Conservation (phyloP, 2,888 invertebrate genomes). For the Ectemnius lituratus region DNA sequence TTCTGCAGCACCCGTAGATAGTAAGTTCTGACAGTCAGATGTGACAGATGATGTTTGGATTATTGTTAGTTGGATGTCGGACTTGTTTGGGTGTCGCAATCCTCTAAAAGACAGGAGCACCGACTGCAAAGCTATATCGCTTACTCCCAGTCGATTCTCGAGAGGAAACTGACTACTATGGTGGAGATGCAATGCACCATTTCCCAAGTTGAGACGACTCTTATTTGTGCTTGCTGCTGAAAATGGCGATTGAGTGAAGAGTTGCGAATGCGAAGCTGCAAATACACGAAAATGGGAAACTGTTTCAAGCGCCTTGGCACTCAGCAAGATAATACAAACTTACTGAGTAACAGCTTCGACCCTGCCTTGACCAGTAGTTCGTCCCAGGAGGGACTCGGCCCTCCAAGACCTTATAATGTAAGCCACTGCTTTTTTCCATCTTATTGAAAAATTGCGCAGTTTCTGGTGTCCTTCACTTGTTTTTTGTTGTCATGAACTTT, state of each 20-base stretch:
- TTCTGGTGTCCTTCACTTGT: neutral
- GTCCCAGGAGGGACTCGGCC: constrained; percentile 80
- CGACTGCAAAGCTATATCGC: too few species aligned
- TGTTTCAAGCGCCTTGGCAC: constrained; percentile 82
- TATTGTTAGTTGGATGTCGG: too few species aligned
- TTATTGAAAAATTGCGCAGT: neutral
- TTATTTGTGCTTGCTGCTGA: constrained; percentile 26
- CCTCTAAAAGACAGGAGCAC: too few species aligned
- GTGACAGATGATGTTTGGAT: too few species aligned
- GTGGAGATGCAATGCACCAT: constrained; percentile 46
- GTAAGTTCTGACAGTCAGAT: too few species aligned
- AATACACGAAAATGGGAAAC: constrained; percentile 82
- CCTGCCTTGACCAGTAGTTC: constrained; percentile 68
- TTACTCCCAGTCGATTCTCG: too few species aligned
- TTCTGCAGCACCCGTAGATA: too few species aligned
- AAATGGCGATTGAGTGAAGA: constrained; percentile 33
- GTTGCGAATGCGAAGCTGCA: constrained; percentile 17
- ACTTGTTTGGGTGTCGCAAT: too few species aligned
- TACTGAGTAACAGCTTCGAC: constrained; percentile 72
- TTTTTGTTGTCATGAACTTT: neutral
- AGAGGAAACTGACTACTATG: constrained; percentile 25
- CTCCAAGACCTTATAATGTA: constrained; percentile 80
- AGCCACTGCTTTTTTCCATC: constrained; percentile 36
- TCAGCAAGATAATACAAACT: constrained; percentile 74
- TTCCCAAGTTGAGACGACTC: constrained; percentile 38